Percentiles rank a stretch among this genome's conserved stretches.
Evolutionary conservation across 2,888 invertebrate species (phyloP).

Genomic region (Augochlorella aurata): DNA sequence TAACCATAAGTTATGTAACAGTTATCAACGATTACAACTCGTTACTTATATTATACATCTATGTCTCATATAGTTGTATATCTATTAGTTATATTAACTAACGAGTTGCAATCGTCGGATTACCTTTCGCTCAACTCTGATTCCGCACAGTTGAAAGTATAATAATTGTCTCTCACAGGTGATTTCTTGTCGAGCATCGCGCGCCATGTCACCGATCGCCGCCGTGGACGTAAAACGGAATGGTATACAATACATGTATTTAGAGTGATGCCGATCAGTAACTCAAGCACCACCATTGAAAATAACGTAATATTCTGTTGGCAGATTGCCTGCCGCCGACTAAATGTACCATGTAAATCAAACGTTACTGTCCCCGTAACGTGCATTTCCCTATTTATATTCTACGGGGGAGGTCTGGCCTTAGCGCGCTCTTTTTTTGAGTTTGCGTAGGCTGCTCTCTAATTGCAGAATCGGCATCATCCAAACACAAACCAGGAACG

Average conservation of each 20-base stretch:
- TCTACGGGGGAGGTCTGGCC: not conserved
- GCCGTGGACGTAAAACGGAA: not conserved
- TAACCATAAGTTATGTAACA: too few relatives aligned
- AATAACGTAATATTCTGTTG: slow-evolving; percentile 15
- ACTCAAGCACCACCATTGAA: slow-evolving; percentile 5
- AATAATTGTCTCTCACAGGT: too few relatives aligned
- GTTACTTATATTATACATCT: too few relatives aligned
- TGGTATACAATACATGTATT: slow-evolving; percentile 15
- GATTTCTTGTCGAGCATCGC: not conserved
- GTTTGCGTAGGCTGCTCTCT: not conserved
- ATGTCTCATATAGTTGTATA: too few relatives aligned
- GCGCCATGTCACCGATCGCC: too few relatives aligned
- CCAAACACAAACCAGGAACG: not conserved
- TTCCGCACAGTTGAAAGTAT: too few relatives aligned
- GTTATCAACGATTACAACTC: too few relatives aligned
- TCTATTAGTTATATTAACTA: too few relatives aligned
- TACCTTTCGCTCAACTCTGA: too few relatives aligned
- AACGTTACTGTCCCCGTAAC: slow-evolving; percentile 6
- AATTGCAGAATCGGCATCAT: not conserved
- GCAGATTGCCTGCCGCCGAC: slow-evolving; percentile 17
- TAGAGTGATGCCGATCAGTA: slow-evolving; percentile 7
- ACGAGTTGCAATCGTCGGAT: too few relatives aligned
- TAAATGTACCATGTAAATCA: slow-evolving; percentile 18
- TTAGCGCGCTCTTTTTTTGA: slow-evolving; percentile 10
- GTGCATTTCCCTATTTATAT: slow-evolving; percentile 14